Evolutionary conservation across 2,888 invertebrate genomes (phyloP), one percentile per base, ranked within the genome.

Genomic region (Nephrotoma appendiculata): DNA sequence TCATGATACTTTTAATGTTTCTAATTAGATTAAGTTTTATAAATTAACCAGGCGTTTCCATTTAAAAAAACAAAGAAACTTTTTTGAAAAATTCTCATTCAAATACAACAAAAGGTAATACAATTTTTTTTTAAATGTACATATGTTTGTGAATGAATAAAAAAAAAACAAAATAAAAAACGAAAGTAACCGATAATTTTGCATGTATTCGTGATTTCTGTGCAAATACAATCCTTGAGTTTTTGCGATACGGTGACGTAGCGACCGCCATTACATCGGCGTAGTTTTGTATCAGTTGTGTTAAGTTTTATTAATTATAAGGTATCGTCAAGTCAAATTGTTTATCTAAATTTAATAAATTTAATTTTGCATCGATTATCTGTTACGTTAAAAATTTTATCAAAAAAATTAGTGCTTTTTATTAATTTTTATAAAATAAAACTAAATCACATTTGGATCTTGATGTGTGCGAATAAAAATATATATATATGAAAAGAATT

Each of bases 181-280:
- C 85, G 85, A 83, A 31, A 31, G 41, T 43, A 44, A 41, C 86
- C 87, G 87, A 87, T 71, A 57, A 86, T 86, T 87, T 87, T 86
- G 87, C 87, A 87, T 87, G 86, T 86, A 85, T 86, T 87, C 87
- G 87, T 86, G 43, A 41, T 42, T 84, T 86, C 11, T 48, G 43
- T 87, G 86, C 87, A 43, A 87, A 86, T 87, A 71, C 87, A n/a
- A 86, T 86, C 86, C 86, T 87, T 87, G 83, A 41, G 71, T 71
- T 86, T 86, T 90, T 89, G 90, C 90, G 90, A 90, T 89, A 90
- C 91, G 91, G 91, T 91, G 91, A 91, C 91, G 91, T 91, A 91
- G 88, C 88, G 87, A 90, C 91, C 91, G 91, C 91, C 91, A 91
- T 91, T 91, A 91, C 90, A 91, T 90, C 91, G 91, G 90, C 89